Evolutionary conservation across 2,797 vertebrate genomes (phyloP).

Genomic region (Uromys caudimaculatus): DNA sequence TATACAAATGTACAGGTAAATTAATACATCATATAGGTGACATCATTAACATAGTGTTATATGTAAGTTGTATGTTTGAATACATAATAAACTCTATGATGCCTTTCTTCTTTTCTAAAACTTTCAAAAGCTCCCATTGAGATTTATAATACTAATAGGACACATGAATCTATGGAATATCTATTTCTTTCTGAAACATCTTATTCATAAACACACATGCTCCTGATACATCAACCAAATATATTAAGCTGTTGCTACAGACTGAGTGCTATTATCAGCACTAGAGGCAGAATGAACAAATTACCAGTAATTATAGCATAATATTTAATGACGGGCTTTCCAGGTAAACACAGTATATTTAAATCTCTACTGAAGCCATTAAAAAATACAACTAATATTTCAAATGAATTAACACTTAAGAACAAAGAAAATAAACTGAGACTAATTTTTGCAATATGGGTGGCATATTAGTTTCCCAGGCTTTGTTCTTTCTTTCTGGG

Average conservation of each 20-base stretch:
- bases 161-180: not conserved
- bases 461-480: not conserved
- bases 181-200: constrained; percentile 17
- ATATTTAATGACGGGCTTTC: not conserved
- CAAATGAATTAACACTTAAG: not conserved
- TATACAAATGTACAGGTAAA: constrained; percentile 28
- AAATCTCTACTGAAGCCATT: not conserved
- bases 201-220: not conserved
- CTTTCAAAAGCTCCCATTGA: constrained; percentile 37
- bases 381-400: not conserved
- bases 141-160: constrained; percentile 20
- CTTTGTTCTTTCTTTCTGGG: not conserved
- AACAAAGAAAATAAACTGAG: not conserved
- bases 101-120: constrained; percentile 32
- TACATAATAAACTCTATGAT: not conserved
- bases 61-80: constrained; percentile 29
- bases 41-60: not conserved
- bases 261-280: constrained; percentile 8
- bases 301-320: not conserved
- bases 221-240: not conserved
- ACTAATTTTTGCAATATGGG: not conserved
- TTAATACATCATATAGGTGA: not conserved
- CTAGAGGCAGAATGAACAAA: constrained; percentile 1
- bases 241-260: not conserved
- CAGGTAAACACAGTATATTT: not conserved